Percentiles rank a stretch among this genome's conserved stretches.
Conservation (phyloP, 2,797 vertebrate species). For the Streptopelia turtur region DNA sequence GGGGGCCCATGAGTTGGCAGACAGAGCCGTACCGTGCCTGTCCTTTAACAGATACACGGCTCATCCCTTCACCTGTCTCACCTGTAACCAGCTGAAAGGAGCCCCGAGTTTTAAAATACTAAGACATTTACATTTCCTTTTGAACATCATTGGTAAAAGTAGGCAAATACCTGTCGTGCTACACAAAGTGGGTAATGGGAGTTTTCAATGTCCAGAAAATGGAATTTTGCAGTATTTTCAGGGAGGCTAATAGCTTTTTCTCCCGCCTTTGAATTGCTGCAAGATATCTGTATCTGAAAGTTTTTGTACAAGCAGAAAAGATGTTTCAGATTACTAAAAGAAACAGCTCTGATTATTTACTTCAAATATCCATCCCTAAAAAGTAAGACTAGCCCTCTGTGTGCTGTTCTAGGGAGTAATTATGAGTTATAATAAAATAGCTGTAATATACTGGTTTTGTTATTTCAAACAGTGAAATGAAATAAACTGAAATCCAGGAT, state of each 20-base stretch:
- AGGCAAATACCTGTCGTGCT: background rate
- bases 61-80: background rate
- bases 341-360: background rate
- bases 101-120: background rate
- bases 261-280: background rate
- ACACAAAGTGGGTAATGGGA: background rate
- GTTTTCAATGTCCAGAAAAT: background rate
- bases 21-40: accelerated
- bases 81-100: background rate
- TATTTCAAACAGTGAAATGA: background rate
- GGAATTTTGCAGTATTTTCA: background rate
- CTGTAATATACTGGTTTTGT: background rate
- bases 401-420: background rate
- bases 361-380: background rate
- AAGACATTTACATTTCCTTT: background rate
- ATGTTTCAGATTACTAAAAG: background rate
- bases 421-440: background rate
- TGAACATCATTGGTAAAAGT: background rate
- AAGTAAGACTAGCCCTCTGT: background rate
- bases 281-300: background rate
- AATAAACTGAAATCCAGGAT: background rate
- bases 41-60: accelerated
- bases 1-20: background rate
- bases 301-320: background rate
- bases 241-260: background rate